Conservation (phyloP, 2,113 vertebrate genomes). For the Pteruthius melanotis region DNA sequence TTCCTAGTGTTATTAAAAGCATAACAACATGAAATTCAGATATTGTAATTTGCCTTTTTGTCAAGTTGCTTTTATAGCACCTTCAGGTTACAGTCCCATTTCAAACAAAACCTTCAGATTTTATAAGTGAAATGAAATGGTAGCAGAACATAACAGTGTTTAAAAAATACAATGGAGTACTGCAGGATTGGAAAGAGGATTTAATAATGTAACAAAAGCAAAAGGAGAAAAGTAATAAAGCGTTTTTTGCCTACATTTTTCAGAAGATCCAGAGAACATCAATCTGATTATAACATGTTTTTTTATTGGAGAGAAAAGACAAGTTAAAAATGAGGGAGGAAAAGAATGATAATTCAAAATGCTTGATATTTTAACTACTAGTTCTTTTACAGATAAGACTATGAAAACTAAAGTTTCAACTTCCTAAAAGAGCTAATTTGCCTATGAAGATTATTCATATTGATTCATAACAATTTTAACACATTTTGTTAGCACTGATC, state of each 20-base stretch:
- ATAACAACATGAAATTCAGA: not conserved
- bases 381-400: not conserved
- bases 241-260: not conserved
- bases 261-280: not conserved
- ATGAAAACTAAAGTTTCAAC: not conserved
- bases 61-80: not conserved
- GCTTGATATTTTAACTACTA: not conserved
- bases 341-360: not conserved
- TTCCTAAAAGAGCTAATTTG: not conserved
- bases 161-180: not conserved
- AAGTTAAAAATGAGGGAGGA: not conserved
- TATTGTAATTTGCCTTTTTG: not conserved
- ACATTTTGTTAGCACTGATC: constrained; percentile 9
- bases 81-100: not conserved
- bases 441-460: constrained; percentile 3
- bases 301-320: not conserved
- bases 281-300: not conserved
- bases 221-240: not conserved
- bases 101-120: not conserved
- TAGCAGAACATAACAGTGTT: not conserved
- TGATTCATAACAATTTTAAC: not conserved
- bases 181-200: not conserved
- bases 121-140: not conserved
- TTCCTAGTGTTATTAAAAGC: not conserved
- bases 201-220: not conserved